A percentile compares a stretch with the other conserved stretches of the same genome.
phyloP scores from a whole-genome alignment of 2,113 vertebrate genomes.

The Tiliqua scincoides region DNA sequence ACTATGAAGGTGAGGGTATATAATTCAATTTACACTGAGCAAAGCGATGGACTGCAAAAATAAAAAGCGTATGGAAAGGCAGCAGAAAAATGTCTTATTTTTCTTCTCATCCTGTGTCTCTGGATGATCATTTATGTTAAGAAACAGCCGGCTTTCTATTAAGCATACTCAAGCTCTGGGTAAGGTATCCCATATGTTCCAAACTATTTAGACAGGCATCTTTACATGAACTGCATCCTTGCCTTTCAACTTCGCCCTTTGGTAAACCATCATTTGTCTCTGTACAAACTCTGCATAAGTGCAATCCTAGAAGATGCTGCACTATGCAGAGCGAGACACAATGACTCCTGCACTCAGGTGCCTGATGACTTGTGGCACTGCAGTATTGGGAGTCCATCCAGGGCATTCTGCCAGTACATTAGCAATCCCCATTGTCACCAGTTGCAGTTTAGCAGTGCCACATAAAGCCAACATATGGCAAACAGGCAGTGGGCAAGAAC shows the following conservation, averaged over 20 bases:
- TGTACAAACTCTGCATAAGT: background rate
- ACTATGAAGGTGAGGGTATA: background rate
- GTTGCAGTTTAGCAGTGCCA: background rate
- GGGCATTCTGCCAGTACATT: background rate
- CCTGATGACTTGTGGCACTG: background rate
- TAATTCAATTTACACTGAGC: background rate
- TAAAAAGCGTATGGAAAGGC: accelerated
- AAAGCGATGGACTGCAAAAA: background rate
- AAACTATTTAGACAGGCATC: background rate
- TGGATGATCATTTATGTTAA: background rate
- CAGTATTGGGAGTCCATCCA: background rate
- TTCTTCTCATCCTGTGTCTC: background rate
- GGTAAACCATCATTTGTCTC: background rate
- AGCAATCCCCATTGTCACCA: too few relatives aligned
- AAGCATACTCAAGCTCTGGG: slow-evolving; percentile 20
- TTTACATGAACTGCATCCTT: background rate
- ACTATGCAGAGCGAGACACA: background rate
- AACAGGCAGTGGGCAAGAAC: background rate
- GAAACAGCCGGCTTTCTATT: slow-evolving; percentile 1
- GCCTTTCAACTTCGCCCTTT: slow-evolving; percentile 19
- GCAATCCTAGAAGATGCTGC: background rate
- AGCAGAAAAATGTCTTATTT: background rate
- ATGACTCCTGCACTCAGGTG: background rate
- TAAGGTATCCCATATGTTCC: slow-evolving; percentile 40
- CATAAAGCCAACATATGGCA: background rate